phyloP scores from a whole-genome alignment of 1,140 invertebrate genomes.

The Calliphora vicina region DNA sequence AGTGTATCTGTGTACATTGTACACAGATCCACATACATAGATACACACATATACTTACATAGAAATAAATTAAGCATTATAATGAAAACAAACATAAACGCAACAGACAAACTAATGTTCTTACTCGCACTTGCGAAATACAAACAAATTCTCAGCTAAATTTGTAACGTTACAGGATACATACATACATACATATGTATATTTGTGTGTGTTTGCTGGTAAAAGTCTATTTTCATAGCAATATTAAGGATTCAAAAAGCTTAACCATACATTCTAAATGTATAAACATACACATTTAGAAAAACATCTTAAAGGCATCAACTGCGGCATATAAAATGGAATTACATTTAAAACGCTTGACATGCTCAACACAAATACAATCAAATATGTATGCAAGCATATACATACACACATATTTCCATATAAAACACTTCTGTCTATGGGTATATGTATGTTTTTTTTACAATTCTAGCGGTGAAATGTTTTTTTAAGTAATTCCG shows the following conservation, averaged over 20 bases:
- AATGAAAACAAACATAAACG: slow-evolving; percentile 8
- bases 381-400: too few relatives aligned
- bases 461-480: background rate
- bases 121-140: background rate
- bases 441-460: background rate
- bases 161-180: background rate
- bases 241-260: slow-evolving; percentile 24
- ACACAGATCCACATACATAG: background rate
- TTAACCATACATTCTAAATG: background rate
- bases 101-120: slow-evolving; percentile 4
- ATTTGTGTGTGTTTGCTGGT: background rate
- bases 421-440: too few relatives aligned
- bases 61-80: background rate
- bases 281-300: background rate
- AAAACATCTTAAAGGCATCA: slow-evolving; percentile 12
- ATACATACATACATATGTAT: too few relatives aligned
- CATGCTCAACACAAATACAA: background rate
- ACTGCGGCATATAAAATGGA: background rate
- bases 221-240: background rate
- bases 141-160: background rate
- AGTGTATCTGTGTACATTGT: too few relatives aligned
- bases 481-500: slow-evolving; percentile 22
- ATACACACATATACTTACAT: background rate
- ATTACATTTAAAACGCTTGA: slow-evolving; percentile 18
- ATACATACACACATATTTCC: background rate